Percentiles rank a stretch among this genome's conserved stretches.
Evolutionary conservation across 2,888 invertebrate species (phyloP).

Genomic region (Hartigia nigra): DNA sequence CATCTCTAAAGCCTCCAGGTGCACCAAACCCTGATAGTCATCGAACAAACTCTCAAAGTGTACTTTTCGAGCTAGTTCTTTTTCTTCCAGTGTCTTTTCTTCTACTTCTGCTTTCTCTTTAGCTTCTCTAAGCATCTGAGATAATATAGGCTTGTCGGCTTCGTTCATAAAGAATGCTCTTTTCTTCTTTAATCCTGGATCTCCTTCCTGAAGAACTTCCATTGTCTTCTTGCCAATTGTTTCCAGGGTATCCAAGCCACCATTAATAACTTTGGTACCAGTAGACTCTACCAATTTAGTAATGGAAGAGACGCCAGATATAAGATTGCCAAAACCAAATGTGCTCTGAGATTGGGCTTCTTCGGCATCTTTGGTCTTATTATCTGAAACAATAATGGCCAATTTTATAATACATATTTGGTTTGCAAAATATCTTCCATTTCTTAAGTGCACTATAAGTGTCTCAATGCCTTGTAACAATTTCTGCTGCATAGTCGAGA

Average conservation of each 20-base stretch:
- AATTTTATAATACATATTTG: neutral
- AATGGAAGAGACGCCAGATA: constrained; percentile 74
- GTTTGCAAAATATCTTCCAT: neutral
- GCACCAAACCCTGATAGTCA: constrained; percentile 88
- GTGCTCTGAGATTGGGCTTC: constrained; percentile 47
- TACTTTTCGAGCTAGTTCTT: constrained; percentile 67
- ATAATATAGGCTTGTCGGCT: constrained; percentile 73
- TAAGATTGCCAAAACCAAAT: constrained; percentile 73
- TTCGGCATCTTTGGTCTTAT: constrained; percentile 27
- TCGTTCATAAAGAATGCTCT: constrained; percentile 75
- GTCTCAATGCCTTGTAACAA: constrained; percentile 1
- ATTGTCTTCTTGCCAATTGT: constrained; percentile 95
- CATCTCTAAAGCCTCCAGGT: constrained; percentile 92
- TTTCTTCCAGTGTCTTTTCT: constrained; percentile 67
- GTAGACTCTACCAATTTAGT: constrained; percentile 79
- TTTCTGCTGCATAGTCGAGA: constrained; percentile 14
- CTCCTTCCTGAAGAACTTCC: constrained; percentile 92
- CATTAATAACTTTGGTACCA: constrained; percentile 79
- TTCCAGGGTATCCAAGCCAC: constrained; percentile 89
- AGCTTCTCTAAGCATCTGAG: constrained; percentile 77
- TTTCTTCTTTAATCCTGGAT: constrained; percentile 87
- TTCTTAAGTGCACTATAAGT: neutral
- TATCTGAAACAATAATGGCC: constrained; percentile 28
- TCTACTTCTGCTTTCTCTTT: constrained; percentile 76
- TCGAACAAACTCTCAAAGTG: constrained; percentile 87